Evolutionary conservation across 2,888 invertebrate species (phyloP), one percentile per base, ranked within the genome.

Genomic region (Polylopha cassiicola): DNA sequence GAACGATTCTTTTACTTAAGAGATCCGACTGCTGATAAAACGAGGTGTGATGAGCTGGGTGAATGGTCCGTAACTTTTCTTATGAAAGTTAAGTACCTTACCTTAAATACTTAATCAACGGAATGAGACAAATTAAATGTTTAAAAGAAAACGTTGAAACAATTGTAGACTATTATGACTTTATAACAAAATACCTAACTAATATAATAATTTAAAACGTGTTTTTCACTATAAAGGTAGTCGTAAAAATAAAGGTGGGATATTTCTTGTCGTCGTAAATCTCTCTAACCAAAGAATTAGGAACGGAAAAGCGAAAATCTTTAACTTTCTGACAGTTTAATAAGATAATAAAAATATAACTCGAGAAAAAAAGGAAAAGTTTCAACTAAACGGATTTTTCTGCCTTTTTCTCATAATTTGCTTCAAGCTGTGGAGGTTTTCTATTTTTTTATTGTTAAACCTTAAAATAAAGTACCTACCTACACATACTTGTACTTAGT

Each of bases 311-410:
- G 73, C 69, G 70, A 73, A 72, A 78, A 77, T 78, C 76, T 77
- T 77, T 77, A 78, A 79, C 76, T 79, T 77, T 79, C 70, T 76
- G 80, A 77, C 80, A 80, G 76, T 78, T 80, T 80, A 80, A 80
- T 80, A 78, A 79, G 77, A 80, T 79, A 77, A 78, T 77, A 78
- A 79, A 77, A 78, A 79, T 78, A 77, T 75, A 71, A 73, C 72
- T 67, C 57, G 43, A 50, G 60, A 61, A 65, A 63, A 65, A 37
- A 36, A 46, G 46, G 47, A 48, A 49, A 61, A 54, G 52, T 57
- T 59, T 44, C 38, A 46, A 54, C 54, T 54, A 56, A 65, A 64
- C 61, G 55, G 58, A 60, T 60, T 62, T 60, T 51, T 46, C 45
- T 44, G 46, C 46, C 49, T 53, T 44, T 39, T 56, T 43, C 46